phyloP scores from a whole-genome alignment of 1,140 invertebrate genomes.

The Lucilia cuprina region DNA sequence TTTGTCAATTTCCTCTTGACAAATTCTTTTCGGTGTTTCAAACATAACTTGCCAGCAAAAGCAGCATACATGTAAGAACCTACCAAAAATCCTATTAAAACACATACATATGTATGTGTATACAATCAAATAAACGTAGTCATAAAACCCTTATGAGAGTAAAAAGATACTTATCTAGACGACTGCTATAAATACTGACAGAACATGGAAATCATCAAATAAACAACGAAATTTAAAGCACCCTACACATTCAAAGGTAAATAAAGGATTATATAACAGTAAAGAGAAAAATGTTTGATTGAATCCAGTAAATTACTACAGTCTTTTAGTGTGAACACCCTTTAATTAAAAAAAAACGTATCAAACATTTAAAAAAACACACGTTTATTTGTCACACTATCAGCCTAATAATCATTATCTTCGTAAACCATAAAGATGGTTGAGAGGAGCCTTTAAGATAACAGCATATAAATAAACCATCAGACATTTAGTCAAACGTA shows the following conservation, averaged over 20 bases:
- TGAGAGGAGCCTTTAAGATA: neutral
- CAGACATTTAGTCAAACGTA: too few relatives aligned
- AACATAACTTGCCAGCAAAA: neutral
- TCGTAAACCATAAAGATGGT: neutral
- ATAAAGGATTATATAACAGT: too few relatives aligned
- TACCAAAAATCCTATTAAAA: too few relatives aligned
- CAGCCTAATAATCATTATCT: too few relatives aligned
- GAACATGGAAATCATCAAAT: neutral
- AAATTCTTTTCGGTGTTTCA: neutral
- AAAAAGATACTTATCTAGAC: neutral
- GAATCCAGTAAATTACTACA: too few relatives aligned
- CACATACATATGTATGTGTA: too few relatives aligned
- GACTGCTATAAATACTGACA: neutral
- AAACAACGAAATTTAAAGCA: neutral
- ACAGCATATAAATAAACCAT: neutral
- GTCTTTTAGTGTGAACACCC: too few relatives aligned
- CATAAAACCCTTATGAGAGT: neutral
- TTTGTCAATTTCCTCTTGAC: conserved; percentile 32
- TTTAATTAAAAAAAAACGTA: too few relatives aligned
- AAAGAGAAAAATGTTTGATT: too few relatives aligned
- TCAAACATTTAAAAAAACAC: too few relatives aligned
- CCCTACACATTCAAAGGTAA: too few relatives aligned
- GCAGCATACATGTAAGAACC: neutral
- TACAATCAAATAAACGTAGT: neutral
- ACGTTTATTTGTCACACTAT: too few relatives aligned